Conservation (phyloP, 2,113 vertebrate species). For the Dissostichus mawsoni region DNA sequence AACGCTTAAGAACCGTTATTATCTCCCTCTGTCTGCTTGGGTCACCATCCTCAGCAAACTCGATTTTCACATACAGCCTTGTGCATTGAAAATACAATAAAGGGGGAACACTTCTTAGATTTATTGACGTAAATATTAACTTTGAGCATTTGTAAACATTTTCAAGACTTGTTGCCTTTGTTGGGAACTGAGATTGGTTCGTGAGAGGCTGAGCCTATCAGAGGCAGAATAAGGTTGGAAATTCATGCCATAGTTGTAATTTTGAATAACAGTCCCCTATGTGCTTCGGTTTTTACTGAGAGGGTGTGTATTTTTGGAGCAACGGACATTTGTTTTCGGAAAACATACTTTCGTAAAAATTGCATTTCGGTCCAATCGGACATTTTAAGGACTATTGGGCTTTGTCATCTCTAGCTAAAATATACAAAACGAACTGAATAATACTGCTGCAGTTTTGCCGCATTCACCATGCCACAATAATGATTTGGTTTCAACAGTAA, state of each 20-base stretch:
- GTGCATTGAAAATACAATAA: slow-evolving; percentile 2
- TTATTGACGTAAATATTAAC: not conserved
- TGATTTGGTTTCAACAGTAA: slow-evolving; percentile 3
- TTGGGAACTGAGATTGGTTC: too few relatives aligned
- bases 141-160: not conserved
- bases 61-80: slow-evolving; percentile 13
- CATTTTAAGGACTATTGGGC: too few relatives aligned
- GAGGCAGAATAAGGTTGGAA: too few relatives aligned
- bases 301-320: too few relatives aligned
- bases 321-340: too few relatives aligned
- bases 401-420: not conserved
- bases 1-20: slow-evolving; percentile 47
- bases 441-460: not conserved
- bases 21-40: slow-evolving; percentile 23
- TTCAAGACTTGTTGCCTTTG: not conserved
- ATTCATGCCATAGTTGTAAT: too few relatives aligned
- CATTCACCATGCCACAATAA: not conserved
- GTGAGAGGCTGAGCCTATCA: too few relatives aligned
- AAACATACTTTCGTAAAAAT: not conserved
- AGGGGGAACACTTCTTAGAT: not conserved
- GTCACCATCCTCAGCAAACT: slow-evolving; percentile 28
- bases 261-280: too few relatives aligned
- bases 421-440: not conserved
- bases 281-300: too few relatives aligned
- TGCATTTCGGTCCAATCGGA: not conserved